Evolutionary conservation across 1,140 invertebrate genomes (phyloP), one percentile per base, ranked within the genome.

Genomic region (Calephelis nemesis): DNA sequence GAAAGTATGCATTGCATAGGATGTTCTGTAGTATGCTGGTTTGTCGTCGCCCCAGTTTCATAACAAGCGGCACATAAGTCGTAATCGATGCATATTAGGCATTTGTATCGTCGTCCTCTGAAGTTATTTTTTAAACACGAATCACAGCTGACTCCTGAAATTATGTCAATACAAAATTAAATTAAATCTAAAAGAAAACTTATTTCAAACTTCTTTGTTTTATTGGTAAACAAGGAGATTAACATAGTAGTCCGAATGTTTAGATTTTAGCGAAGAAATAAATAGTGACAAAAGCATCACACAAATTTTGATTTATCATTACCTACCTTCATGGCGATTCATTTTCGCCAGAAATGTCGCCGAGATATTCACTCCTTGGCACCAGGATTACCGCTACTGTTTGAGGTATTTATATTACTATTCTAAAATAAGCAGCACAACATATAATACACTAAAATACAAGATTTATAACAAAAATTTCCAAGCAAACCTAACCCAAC

Each of bases 1-100:
- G 98, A 99, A 77, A 99, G 94, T 82, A 99, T 99, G 90, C 98
- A 99, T 93, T 99, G 98, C 96, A 99, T 98, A 70, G 98, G 97
- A 94, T 99, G 98, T 92, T 99, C 97, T 78, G 96, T 96, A 72
- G 96, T 96, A 92, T 99, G 98, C 77, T 97, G 95, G 67, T 97
- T 97, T 75, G 97, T 98, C 67, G 96, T 98, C 62, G 97, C 97
- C 82, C 98, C 97, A 83, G 96, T 95, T 90, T 99, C 98, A 92
- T 98, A 99, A 92, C 98, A 99, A 80, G 95, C 95, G 81, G 97
- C 96, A 94, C 98, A 99, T 78, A 99, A 94, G 94, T 99, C 98
- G 94, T 99, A 99, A 94, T 99, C 98, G 92, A 98, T 99, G 93
- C 98, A 99, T 80, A 99, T 96, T 88, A 99, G 95, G 94, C 98